These are phyloP conservation scores for Hypomecis punctinalis DNA, from an alignment of 2,888 invertebrate species.

Conservation along the genomic window DNA sequence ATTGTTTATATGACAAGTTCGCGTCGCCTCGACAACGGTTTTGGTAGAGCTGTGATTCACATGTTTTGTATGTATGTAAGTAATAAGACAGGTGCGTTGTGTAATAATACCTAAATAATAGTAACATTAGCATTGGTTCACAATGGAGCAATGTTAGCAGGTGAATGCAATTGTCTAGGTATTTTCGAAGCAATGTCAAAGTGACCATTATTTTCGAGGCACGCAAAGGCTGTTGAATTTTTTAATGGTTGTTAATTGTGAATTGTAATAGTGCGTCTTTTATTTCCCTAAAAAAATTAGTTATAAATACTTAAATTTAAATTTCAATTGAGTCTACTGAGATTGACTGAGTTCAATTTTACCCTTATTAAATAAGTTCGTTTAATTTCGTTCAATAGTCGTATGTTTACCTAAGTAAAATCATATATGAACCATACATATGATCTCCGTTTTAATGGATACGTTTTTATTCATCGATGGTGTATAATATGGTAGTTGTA, in stretches of 20 bases:
- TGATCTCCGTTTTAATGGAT: too few relatives aligned
- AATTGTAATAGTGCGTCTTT: neutral
- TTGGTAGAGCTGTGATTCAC: constrained; percentile 61
- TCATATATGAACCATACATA: too few relatives aligned
- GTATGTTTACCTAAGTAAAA: too few relatives aligned
- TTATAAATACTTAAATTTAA: too few relatives aligned
- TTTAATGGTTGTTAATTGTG: neutral
- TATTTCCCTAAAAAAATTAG: neutral
- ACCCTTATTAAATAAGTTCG: too few relatives aligned
- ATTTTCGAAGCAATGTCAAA: constrained; percentile 30
- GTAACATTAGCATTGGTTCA: constrained; percentile 31
- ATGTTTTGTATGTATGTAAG: constrained; percentile 40
- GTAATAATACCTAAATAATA: constrained; percentile 32
- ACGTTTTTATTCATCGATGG: too few relatives aligned
- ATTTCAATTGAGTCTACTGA: too few relatives aligned
- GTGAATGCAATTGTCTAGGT: constrained; percentile 31
- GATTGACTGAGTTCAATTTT: too few relatives aligned
- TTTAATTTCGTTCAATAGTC: too few relatives aligned
- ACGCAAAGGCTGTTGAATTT: constrained; percentile 36
- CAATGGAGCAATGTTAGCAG: constrained; percentile 29
- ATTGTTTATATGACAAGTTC: constrained; percentile 66
- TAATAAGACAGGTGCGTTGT: constrained; percentile 5
- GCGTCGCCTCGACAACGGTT: constrained; percentile 55
- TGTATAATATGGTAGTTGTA: too few relatives aligned
- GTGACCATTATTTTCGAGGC: constrained; percentile 22